phyloP scores from a whole-genome alignment of 2,888 invertebrate genomes.

The Lasioglossum zephyrum region DNA sequence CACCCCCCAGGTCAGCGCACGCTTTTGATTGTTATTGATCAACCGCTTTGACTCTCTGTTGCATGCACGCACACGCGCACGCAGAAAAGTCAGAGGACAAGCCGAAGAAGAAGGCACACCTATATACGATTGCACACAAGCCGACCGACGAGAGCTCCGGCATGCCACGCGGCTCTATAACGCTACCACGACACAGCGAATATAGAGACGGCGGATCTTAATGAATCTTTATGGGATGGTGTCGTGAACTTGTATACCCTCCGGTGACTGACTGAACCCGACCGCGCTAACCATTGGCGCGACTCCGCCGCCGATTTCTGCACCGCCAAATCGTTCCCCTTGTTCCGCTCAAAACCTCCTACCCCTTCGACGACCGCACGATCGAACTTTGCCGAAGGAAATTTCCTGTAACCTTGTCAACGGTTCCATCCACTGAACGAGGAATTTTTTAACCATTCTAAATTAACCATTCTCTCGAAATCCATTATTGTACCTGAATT shows the following conservation, averaged over 20 bases:
- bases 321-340: conserved; percentile 38
- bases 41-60: conserved; percentile 77
- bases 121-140: conserved; percentile 32
- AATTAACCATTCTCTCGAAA: background rate
- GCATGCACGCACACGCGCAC: conserved; percentile 24
- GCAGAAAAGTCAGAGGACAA: conserved; percentile 37
- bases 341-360: background rate
- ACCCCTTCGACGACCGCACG: background rate
- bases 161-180: conserved; percentile 78
- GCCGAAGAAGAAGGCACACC: conserved; percentile 7
- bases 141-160: conserved; percentile 52
- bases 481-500: background rate
- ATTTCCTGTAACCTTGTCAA: background rate
- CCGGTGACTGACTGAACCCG: conserved; percentile 83
- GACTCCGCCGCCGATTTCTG: conserved; percentile 45
- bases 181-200: conserved; percentile 81
- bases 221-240: conserved; percentile 84
- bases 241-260: conserved; percentile 84
- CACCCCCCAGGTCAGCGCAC: conserved; percentile 59
- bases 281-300: conserved; percentile 79
- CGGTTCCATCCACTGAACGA: background rate
- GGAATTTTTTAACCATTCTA: background rate
- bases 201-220: conserved; percentile 82
- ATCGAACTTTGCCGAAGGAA: background rate
- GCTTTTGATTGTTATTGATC: conserved; percentile 82